Conservation (phyloP, 2,113 vertebrate genomes). For the Pristiophorus japonicus region DNA sequence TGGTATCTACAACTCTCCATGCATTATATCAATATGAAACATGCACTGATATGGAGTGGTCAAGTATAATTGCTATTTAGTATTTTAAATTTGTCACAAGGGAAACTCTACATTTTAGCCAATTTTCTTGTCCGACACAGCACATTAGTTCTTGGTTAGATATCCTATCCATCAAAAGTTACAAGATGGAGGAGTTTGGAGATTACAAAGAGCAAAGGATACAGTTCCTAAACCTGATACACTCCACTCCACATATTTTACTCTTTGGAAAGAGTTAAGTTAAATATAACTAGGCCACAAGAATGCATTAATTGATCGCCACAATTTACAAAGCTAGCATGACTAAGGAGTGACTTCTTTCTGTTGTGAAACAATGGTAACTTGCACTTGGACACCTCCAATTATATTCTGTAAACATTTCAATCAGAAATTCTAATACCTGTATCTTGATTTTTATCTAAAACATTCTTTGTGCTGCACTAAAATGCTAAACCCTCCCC, state of each 20-base stretch:
- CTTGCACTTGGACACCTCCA: background rate
- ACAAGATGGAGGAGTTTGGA: background rate
- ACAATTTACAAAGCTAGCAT: background rate
- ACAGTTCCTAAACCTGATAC: background rate
- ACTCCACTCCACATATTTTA: background rate
- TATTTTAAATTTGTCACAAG: background rate
- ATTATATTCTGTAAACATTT: background rate
- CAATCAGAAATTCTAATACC: background rate
- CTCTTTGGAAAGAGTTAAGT: background rate
- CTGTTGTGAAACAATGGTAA: background rate
- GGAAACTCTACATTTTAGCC: background rate
- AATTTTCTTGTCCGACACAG: background rate
- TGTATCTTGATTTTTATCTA: background rate
- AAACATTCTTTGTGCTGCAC: background rate
- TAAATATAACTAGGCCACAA: background rate
- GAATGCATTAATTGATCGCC: background rate
- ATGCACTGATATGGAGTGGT: background rate
- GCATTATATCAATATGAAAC: background rate
- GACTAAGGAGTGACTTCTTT: background rate
- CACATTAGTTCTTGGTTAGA: background rate
- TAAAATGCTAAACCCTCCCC: background rate
- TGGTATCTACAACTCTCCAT: background rate
- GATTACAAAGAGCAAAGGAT: background rate
- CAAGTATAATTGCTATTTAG: background rate
- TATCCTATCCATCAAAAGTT: background rate